phyloP scores from a whole-genome alignment of 2,797 vertebrate species.

The Pseudochromis fuscus region DNA sequence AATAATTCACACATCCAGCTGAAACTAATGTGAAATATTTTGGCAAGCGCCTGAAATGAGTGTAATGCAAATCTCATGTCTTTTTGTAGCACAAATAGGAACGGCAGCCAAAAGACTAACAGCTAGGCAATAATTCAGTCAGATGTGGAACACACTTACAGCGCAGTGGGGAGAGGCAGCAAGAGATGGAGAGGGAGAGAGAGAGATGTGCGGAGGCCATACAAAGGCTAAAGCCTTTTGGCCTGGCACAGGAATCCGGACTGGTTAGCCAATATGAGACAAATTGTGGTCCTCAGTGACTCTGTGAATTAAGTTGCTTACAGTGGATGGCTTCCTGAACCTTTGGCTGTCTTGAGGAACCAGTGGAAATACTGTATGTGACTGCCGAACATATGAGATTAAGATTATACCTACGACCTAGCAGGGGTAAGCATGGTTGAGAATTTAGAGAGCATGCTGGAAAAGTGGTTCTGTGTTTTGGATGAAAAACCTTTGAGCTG shows the following conservation, averaged over 20 bases:
- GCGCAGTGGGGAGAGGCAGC: constrained; percentile 54
- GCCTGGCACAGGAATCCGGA: constrained; percentile 65
- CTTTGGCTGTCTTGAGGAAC: constrained; percentile 46
- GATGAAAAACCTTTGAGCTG: constrained; percentile 1
- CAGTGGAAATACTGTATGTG: constrained; percentile 45
- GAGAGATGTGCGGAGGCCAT: constrained; percentile 63
- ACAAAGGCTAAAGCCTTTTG: constrained; percentile 68
- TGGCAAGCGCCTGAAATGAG: constrained; percentile 79
- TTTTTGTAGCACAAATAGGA: constrained; percentile 81
- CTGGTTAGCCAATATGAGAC: constrained; percentile 58
- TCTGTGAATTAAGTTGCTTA: constrained; percentile 69
- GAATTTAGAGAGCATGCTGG: constrained; percentile 56
- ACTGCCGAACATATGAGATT: constrained; percentile 67
- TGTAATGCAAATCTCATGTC: constrained; percentile 84
- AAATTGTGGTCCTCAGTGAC: constrained; percentile 59
- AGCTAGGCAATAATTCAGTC: constrained; percentile 81
- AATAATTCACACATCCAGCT: constrained; percentile 85
- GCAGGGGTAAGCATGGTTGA: constrained; percentile 40
- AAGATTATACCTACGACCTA: constrained; percentile 53
- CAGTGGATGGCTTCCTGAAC: constrained; percentile 61
- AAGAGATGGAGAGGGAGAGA: constrained; percentile 52
- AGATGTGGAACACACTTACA: constrained; percentile 75
- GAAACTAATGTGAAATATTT: constrained; percentile 85
- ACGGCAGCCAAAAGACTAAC: constrained; percentile 76
- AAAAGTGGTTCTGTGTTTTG: constrained; percentile 52